Conservation (phyloP, 2,888 invertebrate genomes). For the Athrips mouffetella region DNA sequence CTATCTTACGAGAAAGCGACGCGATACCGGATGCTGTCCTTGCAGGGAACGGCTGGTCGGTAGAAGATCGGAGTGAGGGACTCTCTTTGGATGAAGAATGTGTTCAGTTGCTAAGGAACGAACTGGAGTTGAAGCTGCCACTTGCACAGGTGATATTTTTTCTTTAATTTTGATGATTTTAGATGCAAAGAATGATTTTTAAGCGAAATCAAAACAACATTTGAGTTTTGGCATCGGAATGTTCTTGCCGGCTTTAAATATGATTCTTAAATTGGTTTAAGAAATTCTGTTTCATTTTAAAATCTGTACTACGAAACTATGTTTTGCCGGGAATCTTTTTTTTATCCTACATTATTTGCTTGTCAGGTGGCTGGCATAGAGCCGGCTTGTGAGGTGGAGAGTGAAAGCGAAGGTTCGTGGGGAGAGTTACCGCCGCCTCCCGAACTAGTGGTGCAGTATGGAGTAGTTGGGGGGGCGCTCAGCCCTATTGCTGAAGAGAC, state of each 20-base stretch:
- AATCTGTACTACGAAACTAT: too few relatives aligned
- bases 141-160: conserved; percentile 78
- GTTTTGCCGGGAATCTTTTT: too few relatives aligned
- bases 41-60: conserved; percentile 72
- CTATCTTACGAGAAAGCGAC: conserved; percentile 42
- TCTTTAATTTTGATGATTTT: background rate
- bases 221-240: too few relatives aligned
- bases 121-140: conserved; percentile 83
- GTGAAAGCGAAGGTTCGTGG: conserved; percentile 11
- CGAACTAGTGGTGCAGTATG: conserved; percentile 59
- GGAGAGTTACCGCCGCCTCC: conserved; percentile 48
- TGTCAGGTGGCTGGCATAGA: conserved; percentile 57
- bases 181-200: background rate
- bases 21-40: conserved; percentile 51
- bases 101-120: conserved; percentile 83
- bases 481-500: conserved; percentile 71
- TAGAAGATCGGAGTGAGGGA: conserved; percentile 74
- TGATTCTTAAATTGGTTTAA: too few relatives aligned
- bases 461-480: conserved; percentile 45
- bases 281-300: too few relatives aligned
- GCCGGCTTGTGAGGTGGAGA: conserved; percentile 34
- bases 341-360: background rate
- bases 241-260: too few relatives aligned
- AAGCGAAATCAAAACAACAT: too few relatives aligned
- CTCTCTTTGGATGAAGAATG: conserved; percentile 83